These are phyloP conservation scores for Drosophila buzzatii DNA, from an alignment of 2,888 invertebrate species.

Conservation along the genomic window DNA sequence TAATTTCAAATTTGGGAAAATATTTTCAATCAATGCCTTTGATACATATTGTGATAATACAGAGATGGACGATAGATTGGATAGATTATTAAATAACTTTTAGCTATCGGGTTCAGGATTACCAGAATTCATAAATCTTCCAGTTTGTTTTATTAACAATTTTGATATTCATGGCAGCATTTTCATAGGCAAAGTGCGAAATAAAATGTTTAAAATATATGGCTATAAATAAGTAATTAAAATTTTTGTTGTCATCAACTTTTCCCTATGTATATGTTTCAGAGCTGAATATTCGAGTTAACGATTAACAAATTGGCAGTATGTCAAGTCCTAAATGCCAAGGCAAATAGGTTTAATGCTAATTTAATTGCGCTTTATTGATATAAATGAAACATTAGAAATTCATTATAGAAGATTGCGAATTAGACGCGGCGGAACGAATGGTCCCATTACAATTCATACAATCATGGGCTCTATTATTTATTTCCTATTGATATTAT, in stretches of 20 bases:
- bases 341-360: conserved; percentile 73
- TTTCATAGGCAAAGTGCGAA: not conserved
- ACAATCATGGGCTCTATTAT: conserved; percentile 19
- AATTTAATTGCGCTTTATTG: conserved; percentile 84
- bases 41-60: too few relatives aligned
- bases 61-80: too few relatives aligned
- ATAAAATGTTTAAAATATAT: not conserved
- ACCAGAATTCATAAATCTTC: not conserved
- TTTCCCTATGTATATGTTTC: conserved; percentile 28
- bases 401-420: conserved; percentile 70
- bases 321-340: conserved; percentile 28
- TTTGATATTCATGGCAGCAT: not conserved
- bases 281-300: conserved; percentile 54
- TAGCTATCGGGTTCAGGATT: not conserved
- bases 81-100: too few relatives aligned
- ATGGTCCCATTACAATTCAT: conserved; percentile 25
- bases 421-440: conserved; percentile 23
- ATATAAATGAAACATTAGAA: conserved; percentile 78
- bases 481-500: conserved; percentile 4
- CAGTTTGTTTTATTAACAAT: not conserved
- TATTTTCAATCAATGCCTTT: not conserved
- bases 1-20: not conserved
- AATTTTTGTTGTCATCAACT: not conserved
- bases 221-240: not conserved
- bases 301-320: conserved; percentile 33